Base-by-base conservation (phyloP, 2,888 invertebrate genomes). In the Tiliacea citrago region DNA sequence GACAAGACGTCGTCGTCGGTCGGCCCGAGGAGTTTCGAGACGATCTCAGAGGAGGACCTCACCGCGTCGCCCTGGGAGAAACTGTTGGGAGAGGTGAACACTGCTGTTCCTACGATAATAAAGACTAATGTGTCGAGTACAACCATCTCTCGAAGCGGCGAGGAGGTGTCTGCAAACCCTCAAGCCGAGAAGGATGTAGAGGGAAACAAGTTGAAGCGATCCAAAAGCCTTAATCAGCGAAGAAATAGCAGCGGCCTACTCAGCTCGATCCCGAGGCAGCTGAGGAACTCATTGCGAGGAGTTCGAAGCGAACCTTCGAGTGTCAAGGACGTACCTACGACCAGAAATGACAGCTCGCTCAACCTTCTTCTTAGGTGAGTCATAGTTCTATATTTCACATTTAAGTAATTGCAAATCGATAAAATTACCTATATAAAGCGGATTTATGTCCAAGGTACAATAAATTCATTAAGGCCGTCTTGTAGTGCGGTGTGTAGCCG, bases 161-260 rank as follows among this genome's bases (percentile, higher is more conserved):
- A 94, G 68, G 95, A 94, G 83, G 94, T 94, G 79, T 92, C 93
- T 1, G 78, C 90, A 55, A 89, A 92, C 77, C 94, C 94, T 62
- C 91, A 91, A 68, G 91, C 90, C 53, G 88, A 88, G 63, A 95
- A 94, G 68, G 96, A 95, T 82, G 85, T 95, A 82, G 96, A 96
- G 89, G 93, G 93, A 68, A 95, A 90, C 82, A 94, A 94, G 89
- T 88, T 96, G 88, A 95, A 94, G 83, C 93, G 96, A 71, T 96
- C 96, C 62, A 96, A 96, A 90, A 96, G 96, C 88, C 91, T 96
- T 77, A 96, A 95, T 88, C 96, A 95, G 87, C 93, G 96, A 73
- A 94, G 95, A 89, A 95, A 94, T 87, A 96, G 95, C 89, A 96
- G 92, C 75, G 97, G 97, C 82, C 93, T 97, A 55, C 93, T 97